Percentiles rank a stretch among this genome's conserved stretches.
Evolutionary conservation across 1,140 invertebrate genomes (phyloP).

Genomic region (Rhyzopertha dominica): DNA sequence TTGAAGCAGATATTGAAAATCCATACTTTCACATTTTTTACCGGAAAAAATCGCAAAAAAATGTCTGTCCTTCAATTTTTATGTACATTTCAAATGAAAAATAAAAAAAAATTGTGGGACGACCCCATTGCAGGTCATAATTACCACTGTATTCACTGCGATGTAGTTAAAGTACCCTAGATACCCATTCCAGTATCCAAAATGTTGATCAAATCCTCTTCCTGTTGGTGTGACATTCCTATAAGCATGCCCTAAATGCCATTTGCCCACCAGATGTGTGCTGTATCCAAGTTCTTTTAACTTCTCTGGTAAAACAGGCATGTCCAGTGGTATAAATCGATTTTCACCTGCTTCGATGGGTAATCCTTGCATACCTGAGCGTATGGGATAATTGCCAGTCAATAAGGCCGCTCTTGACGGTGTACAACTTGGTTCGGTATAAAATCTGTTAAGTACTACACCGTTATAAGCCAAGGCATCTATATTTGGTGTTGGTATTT

Average conservation of each 20-base stretch:
- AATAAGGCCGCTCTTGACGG: slow-evolving; percentile 72
- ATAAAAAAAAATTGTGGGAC: too few species aligned
- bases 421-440: slow-evolving; percentile 70
- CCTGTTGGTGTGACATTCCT: slow-evolving; percentile 48
- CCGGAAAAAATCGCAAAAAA: too few species aligned
- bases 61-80: too few species aligned
- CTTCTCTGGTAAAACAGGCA: slow-evolving; percentile 62
- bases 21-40: too few species aligned
- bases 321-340: slow-evolving; percentile 53
- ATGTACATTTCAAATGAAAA: too few species aligned
- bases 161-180: slow-evolving; percentile 57
- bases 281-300: slow-evolving; percentile 71
- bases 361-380: slow-evolving; percentile 60
- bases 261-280: slow-evolving; percentile 86
- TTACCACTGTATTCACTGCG: slow-evolving; percentile 8
- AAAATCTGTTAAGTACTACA: slow-evolving; percentile 66
- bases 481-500: slow-evolving; percentile 81
- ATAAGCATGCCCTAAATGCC: slow-evolving; percentile 64
- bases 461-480: slow-evolving; percentile 75
- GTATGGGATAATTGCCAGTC: slow-evolving; percentile 78
- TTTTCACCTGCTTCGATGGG: slow-evolving; percentile 53
- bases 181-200: slow-evolving; percentile 61
- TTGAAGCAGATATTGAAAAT: too few species aligned
- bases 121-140: too few species aligned
- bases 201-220: slow-evolving; percentile 60